phyloP scores from a whole-genome alignment of 1,140 invertebrate species.

The Yoshiicerus persimilis region DNA sequence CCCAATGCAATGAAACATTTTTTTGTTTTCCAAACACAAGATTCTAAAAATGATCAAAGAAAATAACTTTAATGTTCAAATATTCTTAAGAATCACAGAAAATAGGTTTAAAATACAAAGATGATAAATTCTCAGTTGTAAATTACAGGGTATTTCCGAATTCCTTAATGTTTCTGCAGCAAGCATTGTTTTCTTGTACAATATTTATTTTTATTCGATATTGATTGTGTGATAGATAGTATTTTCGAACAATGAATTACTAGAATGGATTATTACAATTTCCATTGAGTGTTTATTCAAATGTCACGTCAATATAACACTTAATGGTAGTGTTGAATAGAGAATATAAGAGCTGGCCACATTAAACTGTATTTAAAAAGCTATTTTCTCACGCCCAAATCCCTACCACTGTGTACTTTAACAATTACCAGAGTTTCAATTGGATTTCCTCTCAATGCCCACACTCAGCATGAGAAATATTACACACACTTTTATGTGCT shows the following conservation, averaged over 20 bases:
- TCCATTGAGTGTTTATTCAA: not conserved
- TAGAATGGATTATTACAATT: not conserved
- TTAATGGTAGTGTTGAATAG: constrained; percentile 1
- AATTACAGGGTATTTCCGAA: no score
- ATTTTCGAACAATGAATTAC: not conserved
- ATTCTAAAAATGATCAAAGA: no score
- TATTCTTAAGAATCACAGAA: no score
- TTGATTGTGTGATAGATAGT: not conserved
- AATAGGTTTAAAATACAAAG: no score
- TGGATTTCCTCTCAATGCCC: not conserved
- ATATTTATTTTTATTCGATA: no score
- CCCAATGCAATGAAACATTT: no score
- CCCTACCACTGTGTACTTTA: not conserved
- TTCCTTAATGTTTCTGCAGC: no score
- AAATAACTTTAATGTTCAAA: no score
- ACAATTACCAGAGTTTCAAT: constrained; percentile 14
- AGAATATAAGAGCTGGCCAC: not conserved
- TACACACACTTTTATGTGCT: not conserved
- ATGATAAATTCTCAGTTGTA: no score
- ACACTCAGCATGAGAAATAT: not conserved
- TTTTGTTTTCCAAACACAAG: no score
- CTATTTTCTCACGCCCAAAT: constrained; percentile 18
- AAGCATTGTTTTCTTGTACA: not conserved
- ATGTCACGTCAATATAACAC: not conserved
- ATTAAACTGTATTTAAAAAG: constrained; percentile 20